These are phyloP conservation scores for Scaptodrosophila lebanonensis DNA, from an alignment of 1,140 invertebrate genomes.

Conservation along the genomic window DNA sequence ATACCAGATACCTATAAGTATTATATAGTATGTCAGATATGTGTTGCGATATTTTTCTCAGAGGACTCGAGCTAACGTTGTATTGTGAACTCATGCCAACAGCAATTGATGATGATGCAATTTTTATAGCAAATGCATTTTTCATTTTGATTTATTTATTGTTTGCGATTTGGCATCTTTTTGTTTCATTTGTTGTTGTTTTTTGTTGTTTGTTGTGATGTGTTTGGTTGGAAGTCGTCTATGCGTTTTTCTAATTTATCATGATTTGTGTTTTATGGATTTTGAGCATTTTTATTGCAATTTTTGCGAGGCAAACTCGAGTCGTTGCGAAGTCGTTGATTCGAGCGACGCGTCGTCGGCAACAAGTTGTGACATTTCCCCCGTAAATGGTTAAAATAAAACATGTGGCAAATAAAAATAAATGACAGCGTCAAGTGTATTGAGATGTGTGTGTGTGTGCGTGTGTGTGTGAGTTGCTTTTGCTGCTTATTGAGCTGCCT, in stretches of 20 bases:
- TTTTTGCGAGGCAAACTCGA: conserved; percentile 53
- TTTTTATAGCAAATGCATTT: conserved; percentile 46
- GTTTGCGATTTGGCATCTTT: no score
- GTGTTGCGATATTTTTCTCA: background rate
- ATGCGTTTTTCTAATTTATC: conserved; percentile 47
- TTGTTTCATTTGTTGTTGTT: conserved; percentile 39
- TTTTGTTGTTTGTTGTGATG: conserved; percentile 20
- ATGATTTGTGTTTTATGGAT: conserved; percentile 36
- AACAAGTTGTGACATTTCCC: conserved; percentile 69
- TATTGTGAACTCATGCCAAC: background rate
- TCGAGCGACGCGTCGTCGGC: no score
- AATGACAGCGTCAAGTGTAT: conserved; percentile 22
- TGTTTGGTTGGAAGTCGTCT: conserved; percentile 17
- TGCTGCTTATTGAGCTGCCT: conserved; percentile 35
- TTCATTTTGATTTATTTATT: conserved; percentile 62
- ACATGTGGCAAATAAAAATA: conserved; percentile 31
- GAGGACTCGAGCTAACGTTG: background rate
- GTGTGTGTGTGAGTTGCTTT: no score
- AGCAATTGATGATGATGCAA: conserved; percentile 26
- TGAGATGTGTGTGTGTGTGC: conserved; percentile 12
- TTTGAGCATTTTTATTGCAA: conserved; percentile 35
- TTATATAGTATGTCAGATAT: background rate
- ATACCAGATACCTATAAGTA: no score
- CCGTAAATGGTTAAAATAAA: conserved; percentile 65
- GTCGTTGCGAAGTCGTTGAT: no score